Base-by-base conservation (phyloP, 1,140 invertebrate genomes). In the Drosophila equinoxialis region DNA sequence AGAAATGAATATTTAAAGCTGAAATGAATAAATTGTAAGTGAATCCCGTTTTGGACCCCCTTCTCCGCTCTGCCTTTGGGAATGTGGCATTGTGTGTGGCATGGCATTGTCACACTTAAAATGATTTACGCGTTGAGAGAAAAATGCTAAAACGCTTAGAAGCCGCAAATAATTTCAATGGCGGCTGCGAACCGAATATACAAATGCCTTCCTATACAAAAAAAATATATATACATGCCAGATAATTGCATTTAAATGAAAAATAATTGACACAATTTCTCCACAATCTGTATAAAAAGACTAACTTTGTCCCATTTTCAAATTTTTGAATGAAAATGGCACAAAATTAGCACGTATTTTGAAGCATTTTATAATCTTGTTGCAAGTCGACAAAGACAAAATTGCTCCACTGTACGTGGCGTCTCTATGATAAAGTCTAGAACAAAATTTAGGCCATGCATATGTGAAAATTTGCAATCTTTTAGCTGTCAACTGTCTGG, bases 161-260 rank as follows among this genome's bases (percentile, higher is more conserved):
- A 58, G 68, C 45, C 45, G 17, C 69, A 63, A 68, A 81, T 81
- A 77, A 81, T 77, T 76, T 68, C 48, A 81, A 81, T 71, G 72
- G 48, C 35, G 33, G 72, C 41, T 48, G 77, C 45, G 54, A 69
- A 64, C 55, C 57, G 64, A 66, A 72, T n/a, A 79, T 67, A 48
- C 63, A 54, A 60, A 76, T 45, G 55, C 51, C 68, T 73, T 33
- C 13, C 35, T 6, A 39, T 39, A 23, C 2, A 17, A 26, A 30
- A 17, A 26, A 4, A 60, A 61, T 61, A 14, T 30, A 30, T 6
- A 6, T 30, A 30, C 30, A 30, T 30, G 30, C 8, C 20, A 51
- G 8, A 51, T 51, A 51, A 51, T 51, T 51, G 45, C 45, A 51
- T 51, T 68, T 65, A 72, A 68, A 68, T 65, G 17, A 68, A 35